Conservation (phyloP, 2,113 vertebrate species). For the Clarias gariepinus region DNA sequence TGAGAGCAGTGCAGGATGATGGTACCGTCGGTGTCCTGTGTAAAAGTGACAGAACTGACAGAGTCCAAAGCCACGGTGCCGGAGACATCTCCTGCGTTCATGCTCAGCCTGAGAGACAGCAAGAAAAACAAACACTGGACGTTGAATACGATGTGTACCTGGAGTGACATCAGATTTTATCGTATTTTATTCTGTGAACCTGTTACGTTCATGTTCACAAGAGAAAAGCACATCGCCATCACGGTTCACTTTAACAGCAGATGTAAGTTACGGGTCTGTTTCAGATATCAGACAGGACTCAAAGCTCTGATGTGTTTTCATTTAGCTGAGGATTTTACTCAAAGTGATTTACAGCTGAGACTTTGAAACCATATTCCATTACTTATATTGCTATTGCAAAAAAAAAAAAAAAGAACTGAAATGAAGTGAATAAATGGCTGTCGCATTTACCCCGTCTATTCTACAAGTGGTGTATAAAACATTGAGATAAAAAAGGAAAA, state of each 20-base stretch:
- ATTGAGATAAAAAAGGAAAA: fast-evolving
- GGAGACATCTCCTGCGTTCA: slow-evolving; percentile 90
- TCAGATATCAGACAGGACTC: not conserved
- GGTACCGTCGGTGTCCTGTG: slow-evolving; percentile 90
- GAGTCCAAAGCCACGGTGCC: slow-evolving; percentile 82
- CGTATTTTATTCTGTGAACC: not conserved
- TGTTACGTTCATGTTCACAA: not conserved
- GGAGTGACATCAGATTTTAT: not conserved
- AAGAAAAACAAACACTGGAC: not conserved
- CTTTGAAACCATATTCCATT: not conserved
- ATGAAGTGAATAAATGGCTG: not conserved
- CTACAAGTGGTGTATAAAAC: not conserved
- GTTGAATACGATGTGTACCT: not conserved
- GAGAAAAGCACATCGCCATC: not conserved
- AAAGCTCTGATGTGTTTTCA: not conserved
- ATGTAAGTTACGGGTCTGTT: not conserved
- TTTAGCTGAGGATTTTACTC: not conserved
- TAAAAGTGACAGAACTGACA: slow-evolving; percentile 88
- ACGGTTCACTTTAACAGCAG: not conserved
- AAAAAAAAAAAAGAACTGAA: too few relatives aligned
- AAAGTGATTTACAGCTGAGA: not conserved
- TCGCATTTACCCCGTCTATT: too few relatives aligned
- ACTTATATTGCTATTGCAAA: not conserved
- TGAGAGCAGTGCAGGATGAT: slow-evolving; percentile 92
- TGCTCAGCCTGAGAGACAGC: slow-evolving; percentile 68